These are phyloP conservation scores for Austrofundulus limnaeus DNA, from an alignment of 2,113 vertebrate genomes.

Conservation along the genomic window DNA sequence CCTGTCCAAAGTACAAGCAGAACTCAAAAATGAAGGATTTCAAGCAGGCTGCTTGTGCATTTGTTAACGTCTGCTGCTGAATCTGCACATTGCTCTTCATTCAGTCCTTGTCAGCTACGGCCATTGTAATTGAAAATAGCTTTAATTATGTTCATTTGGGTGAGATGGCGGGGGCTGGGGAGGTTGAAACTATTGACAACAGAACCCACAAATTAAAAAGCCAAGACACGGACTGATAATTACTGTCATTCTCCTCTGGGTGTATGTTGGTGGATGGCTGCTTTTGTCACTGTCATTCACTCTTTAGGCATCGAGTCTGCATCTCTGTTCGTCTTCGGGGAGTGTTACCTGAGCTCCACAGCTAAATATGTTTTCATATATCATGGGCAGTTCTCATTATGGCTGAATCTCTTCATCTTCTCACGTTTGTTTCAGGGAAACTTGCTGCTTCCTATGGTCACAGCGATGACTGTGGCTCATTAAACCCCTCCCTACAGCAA, in stretches of 20 bases:
- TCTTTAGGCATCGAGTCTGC: conserved; percentile 1
- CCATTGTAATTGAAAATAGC: conserved; percentile 43
- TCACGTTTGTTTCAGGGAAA: conserved; percentile 29
- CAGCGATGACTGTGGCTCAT: conserved; percentile 24
- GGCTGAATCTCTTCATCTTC: conserved; percentile 23
- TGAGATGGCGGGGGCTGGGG: background rate
- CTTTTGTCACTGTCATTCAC: conserved; percentile 21
- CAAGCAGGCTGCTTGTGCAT: background rate
- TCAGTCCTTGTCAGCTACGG: conserved; percentile 22
- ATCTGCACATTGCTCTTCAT: conserved; percentile 18
- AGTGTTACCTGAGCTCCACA: conserved; percentile 13
- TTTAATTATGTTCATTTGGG: conserved; percentile 48
- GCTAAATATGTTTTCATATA: conserved; percentile 13
- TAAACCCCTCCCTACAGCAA: conserved; percentile 10
- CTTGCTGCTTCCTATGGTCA: conserved; percentile 1
- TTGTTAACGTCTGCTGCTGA: conserved; percentile 8
- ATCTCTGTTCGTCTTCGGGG: conserved; percentile 4
- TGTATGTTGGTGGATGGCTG: background rate
- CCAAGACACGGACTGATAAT: conserved; percentile 27
- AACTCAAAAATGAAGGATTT: background rate
- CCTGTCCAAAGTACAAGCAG: conserved; percentile 1
- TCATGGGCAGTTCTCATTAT: conserved; percentile 12
- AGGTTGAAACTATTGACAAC: background rate
- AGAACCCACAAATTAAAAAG: conserved; percentile 20
- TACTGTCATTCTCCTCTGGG: conserved; percentile 23